phyloP scores from a whole-genome alignment of 2,888 invertebrate species.

The Drosophila limbata region DNA sequence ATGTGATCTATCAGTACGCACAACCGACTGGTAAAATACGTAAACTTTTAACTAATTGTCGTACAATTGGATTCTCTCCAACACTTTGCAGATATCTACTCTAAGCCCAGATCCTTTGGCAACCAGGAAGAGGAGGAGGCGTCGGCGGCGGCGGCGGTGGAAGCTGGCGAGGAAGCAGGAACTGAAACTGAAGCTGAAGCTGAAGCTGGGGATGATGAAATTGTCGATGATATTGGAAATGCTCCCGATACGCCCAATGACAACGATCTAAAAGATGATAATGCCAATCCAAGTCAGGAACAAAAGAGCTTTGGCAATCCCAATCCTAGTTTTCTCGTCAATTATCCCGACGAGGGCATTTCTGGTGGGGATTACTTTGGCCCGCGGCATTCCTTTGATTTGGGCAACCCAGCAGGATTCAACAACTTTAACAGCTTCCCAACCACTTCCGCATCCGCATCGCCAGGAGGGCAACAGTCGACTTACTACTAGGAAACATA shows the following conservation, averaged over 20 bases:
- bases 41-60: constrained; percentile 82
- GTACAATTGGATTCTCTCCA: constrained; percentile 83
- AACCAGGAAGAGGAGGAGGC: constrained; percentile 20
- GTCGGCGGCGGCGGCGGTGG: constrained; percentile 18
- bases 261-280: neutral
- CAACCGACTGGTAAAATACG: constrained; percentile 82
- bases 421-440: constrained; percentile 21
- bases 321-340: constrained; percentile 34
- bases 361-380: constrained; percentile 8
- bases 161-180: neutral
- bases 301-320: neutral
- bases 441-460: constrained; percentile 1
- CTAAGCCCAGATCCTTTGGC: constrained; percentile 47
- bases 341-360: constrained; percentile 43
- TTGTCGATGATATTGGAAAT: neutral
- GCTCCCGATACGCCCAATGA: neutral
- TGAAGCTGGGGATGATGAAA: neutral
- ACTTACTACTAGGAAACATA: constrained; percentile 35
- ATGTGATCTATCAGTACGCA: constrained; percentile 78
- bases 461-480: constrained; percentile 38
- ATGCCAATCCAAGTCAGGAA: neutral
- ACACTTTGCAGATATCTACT: constrained; percentile 84
- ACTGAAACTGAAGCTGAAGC: neutral
- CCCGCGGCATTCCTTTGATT: constrained; percentile 2
- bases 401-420: constrained; percentile 17